These are phyloP conservation scores for Varanus salvator DNA, from an alignment of 2,113 vertebrate species.

Conservation along the genomic window DNA sequence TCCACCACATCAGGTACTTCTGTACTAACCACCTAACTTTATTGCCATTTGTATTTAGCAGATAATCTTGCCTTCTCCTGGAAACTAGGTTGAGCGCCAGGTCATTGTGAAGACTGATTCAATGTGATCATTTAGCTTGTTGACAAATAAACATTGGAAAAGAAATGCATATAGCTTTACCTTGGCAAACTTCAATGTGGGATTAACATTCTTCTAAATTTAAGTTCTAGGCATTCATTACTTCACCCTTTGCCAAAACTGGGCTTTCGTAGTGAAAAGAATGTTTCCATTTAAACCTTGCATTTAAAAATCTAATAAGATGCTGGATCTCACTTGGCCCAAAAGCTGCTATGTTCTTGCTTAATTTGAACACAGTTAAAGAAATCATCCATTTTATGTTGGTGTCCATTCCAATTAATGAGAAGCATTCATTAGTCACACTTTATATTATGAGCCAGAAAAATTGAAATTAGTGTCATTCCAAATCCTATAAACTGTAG, in stretches of 20 bases:
- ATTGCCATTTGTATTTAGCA: slow-evolving; percentile 33
- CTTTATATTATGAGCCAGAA: slow-evolving; percentile 48
- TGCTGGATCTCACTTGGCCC: slow-evolving; percentile 62
- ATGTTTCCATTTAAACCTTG: slow-evolving; percentile 81
- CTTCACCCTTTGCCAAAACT: slow-evolving; percentile 67
- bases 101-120: slow-evolving; percentile 62
- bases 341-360: slow-evolving; percentile 60
- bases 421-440: slow-evolving; percentile 42
- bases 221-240: slow-evolving; percentile 74
- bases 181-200: slow-evolving; percentile 64
- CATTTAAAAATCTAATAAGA: slow-evolving; percentile 76
- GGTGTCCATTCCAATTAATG: slow-evolving; percentile 49
- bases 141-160: slow-evolving; percentile 81
- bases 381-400: slow-evolving; percentile 48
- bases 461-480: slow-evolving; percentile 55
- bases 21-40: slow-evolving; percentile 24
- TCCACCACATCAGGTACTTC: slow-evolving; percentile 45
- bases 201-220: slow-evolving; percentile 73
- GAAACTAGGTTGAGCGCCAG: slow-evolving; percentile 49
- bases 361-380: slow-evolving; percentile 50
- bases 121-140: slow-evolving; percentile 73
- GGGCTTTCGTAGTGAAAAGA: slow-evolving; percentile 74
- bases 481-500: slow-evolving; percentile 50
- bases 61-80: slow-evolving; percentile 36
- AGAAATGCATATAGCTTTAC: slow-evolving; percentile 60